Evolutionary conservation across 2,888 invertebrate species (phyloP).

Genomic region (Oxystoma pomonae): DNA sequence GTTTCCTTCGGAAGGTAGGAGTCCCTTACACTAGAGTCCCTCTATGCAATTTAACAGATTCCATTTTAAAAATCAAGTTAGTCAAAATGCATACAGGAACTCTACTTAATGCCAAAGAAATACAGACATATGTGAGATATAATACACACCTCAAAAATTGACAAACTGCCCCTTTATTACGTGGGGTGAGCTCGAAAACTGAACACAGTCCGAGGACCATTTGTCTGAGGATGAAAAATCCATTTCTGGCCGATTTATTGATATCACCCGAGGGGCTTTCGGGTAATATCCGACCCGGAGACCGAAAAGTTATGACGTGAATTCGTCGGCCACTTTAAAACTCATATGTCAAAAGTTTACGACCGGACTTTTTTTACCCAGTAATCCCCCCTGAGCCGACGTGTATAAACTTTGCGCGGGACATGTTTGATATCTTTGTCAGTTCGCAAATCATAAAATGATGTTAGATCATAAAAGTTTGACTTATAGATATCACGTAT

Average conservation of each 20-base stretch:
- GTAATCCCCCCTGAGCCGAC: neutral
- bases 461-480: too few species aligned
- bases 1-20: too few species aligned
- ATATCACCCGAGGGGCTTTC: constrained; percentile 45
- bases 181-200: constrained; percentile 17
- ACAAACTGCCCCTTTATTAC: too few species aligned
- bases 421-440: neutral
- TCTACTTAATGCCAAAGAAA: too few species aligned
- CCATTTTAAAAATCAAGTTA: too few species aligned
- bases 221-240: constrained; percentile 51
- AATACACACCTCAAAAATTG: too few species aligned
- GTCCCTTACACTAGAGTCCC: too few species aligned
- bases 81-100: too few species aligned
- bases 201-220: constrained; percentile 44
- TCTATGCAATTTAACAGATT: too few species aligned
- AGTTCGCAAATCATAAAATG: neutral
- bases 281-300: constrained; percentile 42
- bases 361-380: neutral
- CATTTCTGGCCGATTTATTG: constrained; percentile 52
- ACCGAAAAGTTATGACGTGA: constrained; percentile 42
- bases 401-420: neutral
- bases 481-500: too few species aligned
- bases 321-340: constrained; percentile 43
- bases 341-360: constrained; percentile 40
- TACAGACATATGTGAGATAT: too few species aligned